These are phyloP conservation scores for Phylloscopus trochiloides DNA, from an alignment of 2,113 vertebrate genomes.

Conservation along the genomic window DNA sequence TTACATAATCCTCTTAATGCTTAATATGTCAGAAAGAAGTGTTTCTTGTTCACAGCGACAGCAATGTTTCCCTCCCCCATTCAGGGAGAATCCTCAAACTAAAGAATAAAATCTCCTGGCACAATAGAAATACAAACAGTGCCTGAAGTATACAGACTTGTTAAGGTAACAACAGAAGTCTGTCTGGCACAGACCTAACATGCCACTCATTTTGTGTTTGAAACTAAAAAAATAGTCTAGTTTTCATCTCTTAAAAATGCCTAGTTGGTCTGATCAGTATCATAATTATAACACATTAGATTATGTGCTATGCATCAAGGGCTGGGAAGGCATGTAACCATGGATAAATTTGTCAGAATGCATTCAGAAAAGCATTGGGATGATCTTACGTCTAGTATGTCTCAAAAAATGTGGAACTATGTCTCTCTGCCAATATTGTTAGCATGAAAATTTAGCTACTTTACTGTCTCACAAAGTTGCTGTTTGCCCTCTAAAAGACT, in stretches of 20 bases:
- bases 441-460: not conserved
- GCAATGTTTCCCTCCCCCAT: not conserved
- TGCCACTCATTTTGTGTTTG: not conserved
- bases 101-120: not conserved
- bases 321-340: not conserved
- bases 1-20: slow-evolving; percentile 48
- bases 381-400: not conserved
- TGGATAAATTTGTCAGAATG: not conserved
- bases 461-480: not conserved
- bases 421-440: not conserved
- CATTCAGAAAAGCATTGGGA: not conserved
- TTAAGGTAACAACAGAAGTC: not conserved
- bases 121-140: not conserved
- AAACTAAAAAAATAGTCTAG: not conserved
- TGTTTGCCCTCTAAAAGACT: not conserved
- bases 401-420: not conserved
- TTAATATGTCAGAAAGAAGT: slow-evolving; percentile 42
- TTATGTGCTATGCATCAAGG: not conserved
- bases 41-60: not conserved
- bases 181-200: not conserved
- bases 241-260: slow-evolving; percentile 1
- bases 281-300: not conserved
- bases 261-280: not conserved
- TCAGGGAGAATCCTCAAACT: not conserved
- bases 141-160: not conserved